Evolutionary conservation across 1,140 invertebrate genomes (phyloP), one percentile per base, ranked within the genome.

Genomic region (Drosophila ogumai): DNA sequence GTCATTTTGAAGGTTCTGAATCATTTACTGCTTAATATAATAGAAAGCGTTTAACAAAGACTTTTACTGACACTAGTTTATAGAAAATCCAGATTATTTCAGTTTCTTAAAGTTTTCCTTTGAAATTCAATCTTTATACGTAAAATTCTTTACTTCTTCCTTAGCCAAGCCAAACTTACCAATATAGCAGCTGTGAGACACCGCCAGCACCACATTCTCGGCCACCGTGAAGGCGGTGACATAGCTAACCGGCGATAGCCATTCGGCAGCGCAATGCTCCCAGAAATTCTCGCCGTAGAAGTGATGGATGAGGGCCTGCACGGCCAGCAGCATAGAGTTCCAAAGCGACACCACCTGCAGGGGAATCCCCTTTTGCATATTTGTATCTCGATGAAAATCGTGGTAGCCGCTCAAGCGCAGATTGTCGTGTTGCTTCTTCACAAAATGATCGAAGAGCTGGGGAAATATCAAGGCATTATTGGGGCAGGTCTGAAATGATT

Each of bases 381-480:
- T 93, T 6, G 94, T 95, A 7, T 94, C 94, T 57, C 95, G 94
- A 91, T 95, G 95, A 82, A 96, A 96, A 34, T 96, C 95, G 59
- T 95, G 93, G 76, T 95, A 96, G 28, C 95, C 95, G 77, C 93
- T 93, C 64, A 95, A 92, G 55, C 95, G 93, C 25, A 95, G 87
- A 57, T 93, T 90, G 74, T 95, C 93, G 82, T 96, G 95, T 64
- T 93, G 94, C 12, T 82, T 86, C 85, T 94, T 94, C 1, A 94
- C 90, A 49, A 95, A 79, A 74, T 94, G 93, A 91, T 95, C 95
- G 22, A 94, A 90, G 15, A 95, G 56, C 94, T 94, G 75, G 13
- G 84, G 91, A 58, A 47, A 61, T 59, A 66, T 36, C 12, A 15
- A 28, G 12, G 8, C 8, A 46, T 31, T 46, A 75, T 79, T 82